Base-by-base conservation (phyloP, 2,797 vertebrate species). In the Macropodus opercularis region DNA sequence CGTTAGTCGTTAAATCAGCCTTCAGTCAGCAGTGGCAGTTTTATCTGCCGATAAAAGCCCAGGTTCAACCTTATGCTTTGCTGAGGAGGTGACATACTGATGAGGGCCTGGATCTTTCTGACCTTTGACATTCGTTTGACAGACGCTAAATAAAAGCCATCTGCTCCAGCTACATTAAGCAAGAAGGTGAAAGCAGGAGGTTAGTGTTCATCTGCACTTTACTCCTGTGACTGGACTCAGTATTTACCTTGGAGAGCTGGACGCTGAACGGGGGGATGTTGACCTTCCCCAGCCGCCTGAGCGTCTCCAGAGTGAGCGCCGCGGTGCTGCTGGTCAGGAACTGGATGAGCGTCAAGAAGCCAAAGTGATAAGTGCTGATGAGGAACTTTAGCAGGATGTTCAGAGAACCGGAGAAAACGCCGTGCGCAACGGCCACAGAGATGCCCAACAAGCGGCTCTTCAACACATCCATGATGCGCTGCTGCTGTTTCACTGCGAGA, bases 321-420 rank as follows among this genome's bases (percentile, higher is more conserved):
- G 96, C 94, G 2, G 92, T 90, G 89, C 90, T 81, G 90, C 95
- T 96, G 87, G 95, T 97, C 70, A 95, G 90, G 65, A 91, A 95
- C 94, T 98, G 96, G 86, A 98, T 93, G 75, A 98, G 93, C 51
- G 96, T 97, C 78, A 98, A 92, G 92, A 94, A 98, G 76, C 72
- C 84, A 89, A 98, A 98, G 88, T 93, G 88, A 69, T 94, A 95
- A 43, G 89, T 93, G 63, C 87, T 94, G 84, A 98, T 94, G 50
- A 98, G 94, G 85, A 98, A 95, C 93, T 98, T 98, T 32, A 98
- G 91, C 77, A 98, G 75, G 86, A 98, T 96, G 88, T 98, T 98
- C 27, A 98, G 91, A 4, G 96, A 96, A 3, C 96, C 96, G n/a
- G 96, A 98, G 90, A 96, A 97, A 2, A 98, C 77, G 31, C 96